Evolutionary conservation across 2,888 invertebrate genomes (phyloP).

Genomic region (Dioctria rufipes): DNA sequence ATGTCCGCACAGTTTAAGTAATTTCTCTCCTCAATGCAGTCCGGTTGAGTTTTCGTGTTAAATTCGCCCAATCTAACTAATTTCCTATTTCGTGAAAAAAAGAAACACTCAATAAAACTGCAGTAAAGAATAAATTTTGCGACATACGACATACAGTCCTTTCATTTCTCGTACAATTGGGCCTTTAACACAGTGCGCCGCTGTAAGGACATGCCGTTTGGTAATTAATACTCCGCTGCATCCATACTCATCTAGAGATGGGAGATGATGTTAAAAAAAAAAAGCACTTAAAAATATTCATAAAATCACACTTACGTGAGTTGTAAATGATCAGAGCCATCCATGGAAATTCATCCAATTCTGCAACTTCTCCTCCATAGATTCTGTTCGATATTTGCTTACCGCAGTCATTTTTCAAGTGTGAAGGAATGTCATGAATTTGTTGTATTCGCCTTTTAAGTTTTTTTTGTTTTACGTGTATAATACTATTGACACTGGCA

Average conservation of each 20-base stretch:
- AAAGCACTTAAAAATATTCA: no score
- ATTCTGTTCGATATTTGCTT: constrained; percentile 74
- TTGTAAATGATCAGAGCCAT: constrained; percentile 75
- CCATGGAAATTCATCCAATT: constrained; percentile 79
- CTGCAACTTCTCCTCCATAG: constrained; percentile 76
- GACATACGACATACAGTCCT: constrained; percentile 73
- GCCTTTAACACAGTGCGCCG: constrained; percentile 77
- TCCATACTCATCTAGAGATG: constrained; percentile 71
- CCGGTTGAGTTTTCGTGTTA: constrained; percentile 75
- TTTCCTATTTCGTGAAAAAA: constrained; percentile 63
- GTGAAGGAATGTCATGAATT: constrained; percentile 47
- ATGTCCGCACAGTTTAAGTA: constrained; percentile 76
- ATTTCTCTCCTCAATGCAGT: constrained; percentile 73
- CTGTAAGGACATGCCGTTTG: constrained; percentile 75
- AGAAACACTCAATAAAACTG: neutral
- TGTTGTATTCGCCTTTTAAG: constrained; percentile 56
- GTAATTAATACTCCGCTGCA: constrained; percentile 78
- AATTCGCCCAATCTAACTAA: constrained; percentile 79
- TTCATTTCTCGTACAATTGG: constrained; percentile 72
- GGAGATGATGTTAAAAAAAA: no score
- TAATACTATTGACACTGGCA: neutral
- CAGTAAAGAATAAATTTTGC: neutral
- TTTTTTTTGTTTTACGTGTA: neutral
- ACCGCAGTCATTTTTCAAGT: constrained; percentile 72
- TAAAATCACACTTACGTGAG: constrained; percentile 68